A percentile compares a stretch with the other conserved stretches of the same genome.
phyloP scores from a whole-genome alignment of 2,888 invertebrate species.

The Arrhopalites spinosus region DNA sequence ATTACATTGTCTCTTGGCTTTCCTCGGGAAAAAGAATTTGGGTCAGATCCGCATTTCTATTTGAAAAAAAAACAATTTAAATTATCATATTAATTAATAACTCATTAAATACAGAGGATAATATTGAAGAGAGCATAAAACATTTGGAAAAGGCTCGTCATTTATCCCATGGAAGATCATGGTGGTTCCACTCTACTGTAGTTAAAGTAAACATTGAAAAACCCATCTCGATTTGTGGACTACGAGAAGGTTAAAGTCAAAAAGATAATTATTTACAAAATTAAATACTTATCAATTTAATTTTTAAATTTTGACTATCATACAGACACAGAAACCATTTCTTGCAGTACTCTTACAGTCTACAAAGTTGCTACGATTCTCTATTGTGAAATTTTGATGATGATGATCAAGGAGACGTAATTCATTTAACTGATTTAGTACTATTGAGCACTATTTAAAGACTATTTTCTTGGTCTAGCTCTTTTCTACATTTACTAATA shows the following conservation, averaged over 20 bases:
- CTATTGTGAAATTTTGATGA: constrained; percentile 10
- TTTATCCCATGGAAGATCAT: neutral
- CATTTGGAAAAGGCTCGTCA: constrained; percentile 9
- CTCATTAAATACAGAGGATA: neutral
- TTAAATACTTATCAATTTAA: no score
- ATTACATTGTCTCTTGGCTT: constrained; percentile 18
- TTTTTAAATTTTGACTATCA: neutral
- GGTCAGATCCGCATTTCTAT: neutral
- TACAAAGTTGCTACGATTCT: constrained; percentile 10
- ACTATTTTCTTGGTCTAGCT: neutral
- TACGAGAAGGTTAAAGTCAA: constrained; percentile 10
- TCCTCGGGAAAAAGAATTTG: neutral
- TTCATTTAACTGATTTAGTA: neutral
- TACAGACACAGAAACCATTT: neutral
- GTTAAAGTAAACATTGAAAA: neutral
- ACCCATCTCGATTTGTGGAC: constrained; percentile 11
- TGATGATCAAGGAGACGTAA: constrained; percentile 8
- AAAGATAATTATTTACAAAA: no score
- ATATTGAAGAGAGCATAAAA: neutral
- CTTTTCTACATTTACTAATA: neutral
- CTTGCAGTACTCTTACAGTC: neutral
- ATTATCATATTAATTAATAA: neutral
- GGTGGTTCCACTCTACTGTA: neutral
- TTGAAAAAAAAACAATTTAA: neutral
- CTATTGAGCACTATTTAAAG: neutral